Percentiles rank a stretch among this genome's conserved stretches.
Evolutionary conservation across 2,113 vertebrate genomes (phyloP).

Genomic region (Pangasianodon gigas): DNA sequence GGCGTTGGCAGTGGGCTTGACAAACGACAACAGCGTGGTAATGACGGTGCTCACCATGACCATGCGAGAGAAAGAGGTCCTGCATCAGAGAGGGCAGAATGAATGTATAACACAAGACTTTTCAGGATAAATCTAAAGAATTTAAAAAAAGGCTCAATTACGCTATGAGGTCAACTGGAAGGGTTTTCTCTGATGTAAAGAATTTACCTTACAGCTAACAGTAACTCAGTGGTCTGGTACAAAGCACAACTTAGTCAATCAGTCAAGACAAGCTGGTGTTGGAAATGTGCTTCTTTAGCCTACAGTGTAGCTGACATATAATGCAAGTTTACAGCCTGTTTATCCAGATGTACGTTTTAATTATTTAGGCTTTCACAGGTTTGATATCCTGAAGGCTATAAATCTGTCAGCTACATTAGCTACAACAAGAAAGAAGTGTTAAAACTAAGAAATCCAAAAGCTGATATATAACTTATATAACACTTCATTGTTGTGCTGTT

Average conservation of each 20-base stretch:
- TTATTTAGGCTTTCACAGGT: neutral
- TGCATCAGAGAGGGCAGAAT: slow-evolving; percentile 53
- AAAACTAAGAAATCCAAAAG: neutral
- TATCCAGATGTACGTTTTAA: neutral
- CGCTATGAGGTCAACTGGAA: too few relatives aligned
- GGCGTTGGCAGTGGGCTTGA: slow-evolving; percentile 85
- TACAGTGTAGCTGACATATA: neutral
- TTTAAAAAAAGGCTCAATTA: neutral
- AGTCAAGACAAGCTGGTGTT: neutral
- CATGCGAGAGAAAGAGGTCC: slow-evolving; percentile 76
- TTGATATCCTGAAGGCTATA: neutral
- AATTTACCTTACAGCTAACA: neutral
- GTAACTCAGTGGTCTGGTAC: too few relatives aligned
- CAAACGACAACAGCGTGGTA: slow-evolving; percentile 80
- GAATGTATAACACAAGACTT: neutral
- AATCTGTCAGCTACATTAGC: too few relatives aligned
- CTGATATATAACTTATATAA: neutral
- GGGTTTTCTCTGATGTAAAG: too few relatives aligned
- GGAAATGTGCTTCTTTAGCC: neutral
- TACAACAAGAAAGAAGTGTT: neutral
- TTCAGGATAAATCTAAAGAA: neutral
- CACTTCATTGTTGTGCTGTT: neutral
- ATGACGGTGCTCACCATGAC: slow-evolving; percentile 68
- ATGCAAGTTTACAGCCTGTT: neutral
- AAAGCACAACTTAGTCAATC: too few relatives aligned